Evolutionary conservation across 2,113 vertebrate species (phyloP).

Genomic region (Nasalis larvatus): DNA sequence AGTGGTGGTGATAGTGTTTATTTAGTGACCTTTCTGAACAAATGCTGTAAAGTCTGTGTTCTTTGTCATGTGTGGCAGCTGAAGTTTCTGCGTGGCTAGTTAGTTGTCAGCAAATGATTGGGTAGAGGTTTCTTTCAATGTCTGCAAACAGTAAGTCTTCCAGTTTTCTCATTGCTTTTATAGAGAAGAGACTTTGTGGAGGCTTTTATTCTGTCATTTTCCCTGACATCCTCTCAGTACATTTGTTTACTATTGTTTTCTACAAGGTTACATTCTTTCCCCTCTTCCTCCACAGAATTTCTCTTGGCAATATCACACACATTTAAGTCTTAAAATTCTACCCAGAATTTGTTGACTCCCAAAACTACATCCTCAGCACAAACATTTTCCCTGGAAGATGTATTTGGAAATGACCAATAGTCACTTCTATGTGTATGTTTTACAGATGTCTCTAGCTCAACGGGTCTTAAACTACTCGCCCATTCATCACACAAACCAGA

Average conservation of each 20-base stretch:
- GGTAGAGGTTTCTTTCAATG: neutral
- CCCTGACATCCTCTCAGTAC: neutral
- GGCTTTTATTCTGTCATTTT: neutral
- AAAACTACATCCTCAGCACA: neutral
- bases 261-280: neutral
- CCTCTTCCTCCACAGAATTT: neutral
- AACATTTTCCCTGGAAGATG: neutral
- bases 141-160: neutral
- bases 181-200: neutral
- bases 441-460: neutral
- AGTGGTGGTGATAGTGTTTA: neutral
- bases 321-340: neutral
- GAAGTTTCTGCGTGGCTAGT: neutral
- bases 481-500: neutral
- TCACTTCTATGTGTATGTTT: neutral
- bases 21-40: no score
- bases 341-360: neutral
- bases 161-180: neutral
- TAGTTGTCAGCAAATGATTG: neutral
- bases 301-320: neutral
- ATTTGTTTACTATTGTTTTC: neutral
- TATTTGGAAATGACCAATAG: neutral
- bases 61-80: neutral
- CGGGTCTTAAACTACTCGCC: neutral
- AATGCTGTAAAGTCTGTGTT: neutral